A percentile compares a stretch with the other conserved stretches of the same genome.
Conservation (phyloP, 2,797 vertebrate genomes). For the Meda fulgida region DNA sequence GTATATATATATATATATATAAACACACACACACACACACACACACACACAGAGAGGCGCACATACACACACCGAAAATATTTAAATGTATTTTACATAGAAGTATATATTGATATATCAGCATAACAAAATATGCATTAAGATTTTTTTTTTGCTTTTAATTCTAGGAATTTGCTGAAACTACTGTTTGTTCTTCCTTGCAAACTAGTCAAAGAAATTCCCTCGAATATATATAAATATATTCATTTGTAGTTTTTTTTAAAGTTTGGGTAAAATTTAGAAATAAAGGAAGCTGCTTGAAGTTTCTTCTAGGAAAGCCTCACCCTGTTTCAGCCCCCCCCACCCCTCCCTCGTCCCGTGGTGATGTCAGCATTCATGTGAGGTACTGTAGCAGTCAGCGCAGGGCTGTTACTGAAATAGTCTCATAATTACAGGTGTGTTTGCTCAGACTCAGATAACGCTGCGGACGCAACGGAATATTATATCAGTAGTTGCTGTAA, state of each 20-base stretch:
- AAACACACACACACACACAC: too few species aligned
- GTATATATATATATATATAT: background rate
- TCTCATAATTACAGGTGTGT: constrained; percentile 62
- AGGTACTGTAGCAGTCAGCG: constrained; percentile 32
- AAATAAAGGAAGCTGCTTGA: background rate
- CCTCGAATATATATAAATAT: background rate
- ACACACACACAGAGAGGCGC: too few species aligned
- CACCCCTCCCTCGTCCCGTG: background rate
- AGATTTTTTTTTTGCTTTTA: too few species aligned
- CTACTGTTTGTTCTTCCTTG: background rate
- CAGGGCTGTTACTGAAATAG: constrained; percentile 53
- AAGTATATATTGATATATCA: background rate
- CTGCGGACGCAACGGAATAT: constrained; percentile 49
- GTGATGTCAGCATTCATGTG: constrained; percentile 38
- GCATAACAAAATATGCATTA: too few species aligned
- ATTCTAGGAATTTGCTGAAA: background rate
- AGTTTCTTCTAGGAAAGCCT: constrained; percentile 2
- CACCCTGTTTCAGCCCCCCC: background rate
- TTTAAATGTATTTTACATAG: background rate
- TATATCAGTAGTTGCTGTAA: constrained; percentile 59
- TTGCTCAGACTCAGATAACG: constrained; percentile 59
- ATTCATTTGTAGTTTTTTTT: background rate
- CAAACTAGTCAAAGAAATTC: background rate
- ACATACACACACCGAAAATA: too few species aligned
- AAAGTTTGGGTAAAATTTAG: background rate